Base-by-base conservation (phyloP, 2,113 vertebrate genomes). In the Leptosomus discolor region DNA sequence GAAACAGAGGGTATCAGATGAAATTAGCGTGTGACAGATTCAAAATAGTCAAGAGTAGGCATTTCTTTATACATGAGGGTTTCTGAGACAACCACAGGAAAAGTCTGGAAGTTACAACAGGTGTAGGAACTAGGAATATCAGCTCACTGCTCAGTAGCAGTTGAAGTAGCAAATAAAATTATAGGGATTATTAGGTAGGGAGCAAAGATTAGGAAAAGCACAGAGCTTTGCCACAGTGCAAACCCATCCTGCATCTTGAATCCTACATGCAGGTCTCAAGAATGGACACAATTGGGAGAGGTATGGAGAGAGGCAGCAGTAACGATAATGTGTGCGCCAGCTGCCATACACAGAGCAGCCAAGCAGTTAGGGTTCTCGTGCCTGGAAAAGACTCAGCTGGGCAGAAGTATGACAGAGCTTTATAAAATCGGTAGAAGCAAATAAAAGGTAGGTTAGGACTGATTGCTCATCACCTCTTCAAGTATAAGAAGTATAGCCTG, bases 301-400 rank as follows among this genome's bases (percentile, higher is more conserved):
- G 15, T 23, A 46, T 0, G 0, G 69, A 67, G 68, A 65, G 7
- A 6, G 29, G 37, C n/a, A 50, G 61, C 37, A 50, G 65, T 2
- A 50, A 18, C 0, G 2, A 20, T 0, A 46, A 13, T 1, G 0
- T 43, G 54, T 34, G 39, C 30, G n/a, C 16, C n/a, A 54, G 37
- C n/a, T 84, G n/a, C 80, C 53, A 27, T 7, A 18, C 21, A 2
- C 3, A 12, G 46, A 82, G 17, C 69, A 54, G 26, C 36, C 0
- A 0, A 23, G 27, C 36, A 61, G 19, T 39, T 32, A 23, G 21
- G 34, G 10, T 14, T 68, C 10, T 43, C 0, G 0, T 43, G 36
- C 22, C 54, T 88, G 45, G 58, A 43, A 88, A 74, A 11, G 22
- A 29, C 32, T 43, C 36, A 51, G 39, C 22, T 77, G 30, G 29